phyloP scores from a whole-genome alignment of 2,797 vertebrate species.

The Garrulus glandarius region DNA sequence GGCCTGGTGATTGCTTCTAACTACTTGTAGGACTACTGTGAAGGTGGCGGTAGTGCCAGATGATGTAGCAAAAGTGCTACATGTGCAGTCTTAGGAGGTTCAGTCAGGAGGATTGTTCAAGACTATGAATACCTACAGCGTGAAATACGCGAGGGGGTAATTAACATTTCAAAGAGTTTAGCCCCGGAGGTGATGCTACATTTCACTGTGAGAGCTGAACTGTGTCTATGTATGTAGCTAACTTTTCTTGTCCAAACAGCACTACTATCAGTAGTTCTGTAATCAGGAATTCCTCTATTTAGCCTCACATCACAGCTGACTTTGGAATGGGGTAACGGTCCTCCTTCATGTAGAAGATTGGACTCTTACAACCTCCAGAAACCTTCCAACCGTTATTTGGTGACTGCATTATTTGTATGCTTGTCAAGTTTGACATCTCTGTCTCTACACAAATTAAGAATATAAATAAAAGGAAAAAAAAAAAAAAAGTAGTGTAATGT shows the following conservation, averaged over 20 bases:
- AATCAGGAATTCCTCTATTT: not conserved
- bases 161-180: not conserved
- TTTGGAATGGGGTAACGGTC: not conserved
- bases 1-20: not conserved
- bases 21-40: not conserved
- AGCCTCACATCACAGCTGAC: not conserved
- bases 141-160: not conserved
- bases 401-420: not conserved
- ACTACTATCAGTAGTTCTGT: not conserved
- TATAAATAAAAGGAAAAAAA: not conserved
- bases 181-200: not conserved
- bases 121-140: not conserved
- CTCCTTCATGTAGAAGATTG: not conserved
- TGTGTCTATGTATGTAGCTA: not conserved
- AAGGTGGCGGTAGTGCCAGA: not conserved
- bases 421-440: not conserved
- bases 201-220: not conserved
- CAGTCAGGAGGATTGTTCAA: not conserved
- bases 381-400: not conserved
- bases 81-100: not conserved
- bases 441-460: not conserved
- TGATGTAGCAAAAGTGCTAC: not conserved
- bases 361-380: not conserved
- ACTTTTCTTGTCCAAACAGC: not conserved
- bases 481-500: not conserved